Evolutionary conservation across 2,797 vertebrate species (phyloP).

Genomic region (Argyrosomus regius): DNA sequence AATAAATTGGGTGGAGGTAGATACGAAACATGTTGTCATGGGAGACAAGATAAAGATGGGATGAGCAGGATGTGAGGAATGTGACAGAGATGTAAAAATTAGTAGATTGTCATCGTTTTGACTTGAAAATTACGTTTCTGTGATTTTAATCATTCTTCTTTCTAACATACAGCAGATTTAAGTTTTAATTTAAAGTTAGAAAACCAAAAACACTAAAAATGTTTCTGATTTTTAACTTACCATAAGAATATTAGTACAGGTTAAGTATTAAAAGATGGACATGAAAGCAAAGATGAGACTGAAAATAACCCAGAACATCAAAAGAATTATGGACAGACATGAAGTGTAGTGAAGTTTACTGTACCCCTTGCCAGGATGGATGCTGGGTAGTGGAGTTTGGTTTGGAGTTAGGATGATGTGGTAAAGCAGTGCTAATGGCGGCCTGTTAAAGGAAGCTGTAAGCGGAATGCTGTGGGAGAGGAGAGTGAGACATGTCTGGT

Average conservation of each 20-base stretch:
- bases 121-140: neutral
- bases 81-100: constrained; percentile 3
- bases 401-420: constrained; percentile 71
- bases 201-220: neutral
- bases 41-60: constrained; percentile 30
- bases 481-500: constrained; percentile 80
- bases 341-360: constrained; percentile 79
- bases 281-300: constrained; percentile 18
- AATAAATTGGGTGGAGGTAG: constrained; percentile 14
- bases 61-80: constrained; percentile 30
- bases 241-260: neutral
- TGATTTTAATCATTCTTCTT: neutral
- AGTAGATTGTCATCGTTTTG: neutral
- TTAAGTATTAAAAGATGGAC: neutral
- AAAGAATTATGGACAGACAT: constrained; percentile 28
- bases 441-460: constrained; percentile 83
- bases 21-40: constrained; percentile 6
- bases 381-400: constrained; percentile 71
- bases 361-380: constrained; percentile 82
- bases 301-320: constrained; percentile 23
- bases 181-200: neutral
- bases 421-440: constrained; percentile 81
- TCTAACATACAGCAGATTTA: neutral
- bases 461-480: constrained; percentile 85
- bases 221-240: neutral